phyloP scores from a whole-genome alignment of 2,888 invertebrate species.

The Disparrhopalites patrizii region DNA sequence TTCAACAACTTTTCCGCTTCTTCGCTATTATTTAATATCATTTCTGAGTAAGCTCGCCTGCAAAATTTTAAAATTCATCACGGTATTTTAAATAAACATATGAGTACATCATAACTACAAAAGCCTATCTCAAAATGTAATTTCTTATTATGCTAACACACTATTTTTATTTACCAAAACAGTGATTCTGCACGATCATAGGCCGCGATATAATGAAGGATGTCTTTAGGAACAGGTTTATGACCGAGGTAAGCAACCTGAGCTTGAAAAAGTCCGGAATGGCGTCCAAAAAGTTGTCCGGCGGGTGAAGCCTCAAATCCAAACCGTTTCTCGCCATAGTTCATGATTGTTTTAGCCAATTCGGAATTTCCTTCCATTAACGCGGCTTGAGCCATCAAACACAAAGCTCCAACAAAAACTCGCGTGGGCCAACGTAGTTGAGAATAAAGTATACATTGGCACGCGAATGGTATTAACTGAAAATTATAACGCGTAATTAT shows the following conservation, averaged over 20 bases:
- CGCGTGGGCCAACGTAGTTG: conserved; percentile 20
- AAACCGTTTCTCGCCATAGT: conserved; percentile 38
- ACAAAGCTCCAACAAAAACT: conserved; percentile 33
- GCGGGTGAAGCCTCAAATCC: conserved; percentile 34
- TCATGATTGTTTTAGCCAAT: conserved; percentile 34
- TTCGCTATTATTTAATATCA: conserved; percentile 38
- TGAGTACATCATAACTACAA: background rate
- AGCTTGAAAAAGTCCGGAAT: conserved; percentile 35
- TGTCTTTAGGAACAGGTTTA: conserved; percentile 31
- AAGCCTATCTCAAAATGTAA: no score
- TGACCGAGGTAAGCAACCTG: conserved; percentile 28
- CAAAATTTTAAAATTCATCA: background rate
- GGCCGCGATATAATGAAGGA: conserved; percentile 31
- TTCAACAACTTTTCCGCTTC: conserved; percentile 29
- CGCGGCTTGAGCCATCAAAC: conserved; percentile 27
- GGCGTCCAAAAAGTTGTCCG: conserved; percentile 36
- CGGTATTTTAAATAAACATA: conserved; percentile 3
- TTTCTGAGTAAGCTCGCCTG: conserved; percentile 32
- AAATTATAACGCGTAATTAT: no score
- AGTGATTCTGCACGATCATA: conserved; percentile 36
- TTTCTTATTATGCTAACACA: background rate
- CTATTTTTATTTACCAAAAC: conserved; percentile 32
- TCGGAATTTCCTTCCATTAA: conserved; percentile 35
- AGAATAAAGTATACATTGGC: conserved; percentile 37
- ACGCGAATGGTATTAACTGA: conserved; percentile 37